Conservation (phyloP, 2,888 invertebrate genomes). For the Sclerodermus sp. region DNA sequence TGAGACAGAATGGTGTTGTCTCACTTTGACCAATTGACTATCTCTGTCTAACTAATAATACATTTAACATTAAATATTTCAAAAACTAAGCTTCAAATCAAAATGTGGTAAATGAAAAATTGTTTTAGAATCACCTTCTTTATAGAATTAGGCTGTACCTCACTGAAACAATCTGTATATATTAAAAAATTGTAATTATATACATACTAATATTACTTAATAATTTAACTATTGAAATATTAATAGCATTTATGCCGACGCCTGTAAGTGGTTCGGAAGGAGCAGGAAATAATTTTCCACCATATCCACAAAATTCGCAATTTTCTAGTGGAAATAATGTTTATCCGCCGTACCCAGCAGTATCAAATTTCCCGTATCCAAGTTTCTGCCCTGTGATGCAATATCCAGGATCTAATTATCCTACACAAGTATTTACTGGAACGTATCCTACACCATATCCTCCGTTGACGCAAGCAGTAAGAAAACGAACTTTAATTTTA, state of each 20-base stretch:
- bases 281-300: constrained; percentile 20
- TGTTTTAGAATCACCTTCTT: too few relatives aligned
- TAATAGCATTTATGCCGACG: constrained; percentile 57
- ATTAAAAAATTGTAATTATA: too few relatives aligned
- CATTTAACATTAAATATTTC: too few relatives aligned
- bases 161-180: too few relatives aligned
- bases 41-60: too few relatives aligned
- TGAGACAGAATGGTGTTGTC: too few relatives aligned
- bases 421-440: constrained; percentile 54
- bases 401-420: constrained; percentile 52
- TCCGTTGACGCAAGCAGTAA: constrained; percentile 43
- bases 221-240: too few relatives aligned
- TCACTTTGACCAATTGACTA: too few relatives aligned
- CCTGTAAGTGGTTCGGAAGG: constrained; percentile 24
- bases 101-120: too few relatives aligned
- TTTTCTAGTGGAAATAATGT: constrained; percentile 23
- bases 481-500: constrained; percentile 11
- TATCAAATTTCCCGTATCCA: constrained; percentile 40
- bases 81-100: too few relatives aligned
- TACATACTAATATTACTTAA: too few relatives aligned
- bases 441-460: constrained; percentile 51
- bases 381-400: constrained; percentile 54
- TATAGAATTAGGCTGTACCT: too few relatives aligned
- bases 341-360: constrained; percentile 38
- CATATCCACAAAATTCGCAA: constrained; percentile 30